Evolutionary conservation across 2,113 vertebrate species (phyloP), one percentile per base, ranked within the genome.

Genomic region (Megaleporinus macrocephalus): DNA sequence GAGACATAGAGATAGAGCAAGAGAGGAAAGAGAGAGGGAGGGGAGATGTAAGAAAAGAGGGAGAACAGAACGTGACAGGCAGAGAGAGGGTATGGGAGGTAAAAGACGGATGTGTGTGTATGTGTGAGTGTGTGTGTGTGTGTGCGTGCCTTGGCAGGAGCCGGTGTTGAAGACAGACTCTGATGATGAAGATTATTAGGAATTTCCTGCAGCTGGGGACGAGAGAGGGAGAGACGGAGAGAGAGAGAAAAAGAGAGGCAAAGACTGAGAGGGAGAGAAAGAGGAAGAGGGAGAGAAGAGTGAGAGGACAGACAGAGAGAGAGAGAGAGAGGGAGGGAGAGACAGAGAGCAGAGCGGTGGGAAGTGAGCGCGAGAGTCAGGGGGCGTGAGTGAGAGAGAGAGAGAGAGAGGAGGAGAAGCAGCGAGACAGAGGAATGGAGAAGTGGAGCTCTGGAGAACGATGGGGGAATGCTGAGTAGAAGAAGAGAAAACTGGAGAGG

Each of bases 121-220:
- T 36, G 68, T 49, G 53, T 53, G 53, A 75, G 69, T 55, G 83
- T 75, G 71, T 62, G 83, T 66, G 78, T 69, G 71, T 79, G 78
- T 55, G 65, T 41, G 83, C 74, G 73, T 81, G 44, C 71, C 66
- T 80, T 81, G 87, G 65, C 75, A 75, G 44, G 24, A 73, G 57
- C 68, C 63, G 63, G 85, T 77, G 72, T 57, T 91, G 84, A 93
- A 91, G 90, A 73, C 91, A 90, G 92, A 87, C 93, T 94, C 83
- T 81, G 94, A 94, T 96, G 95, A 96, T 96, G 95, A 95, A 96
- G 95, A 94, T 93, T 94, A 95, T 95, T 94, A 95, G 95, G 95
- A 95, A 95, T 96, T 96, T 96, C 95, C 95, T 96, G 94, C 94
- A 94, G 94, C 94, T 94, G 94, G 93, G 90, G 92, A 94, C 91